Percentiles rank a stretch among this genome's conserved stretches.
Conservation (phyloP, 2,797 vertebrate species). For the Acrocephalus scirpaceus region DNA sequence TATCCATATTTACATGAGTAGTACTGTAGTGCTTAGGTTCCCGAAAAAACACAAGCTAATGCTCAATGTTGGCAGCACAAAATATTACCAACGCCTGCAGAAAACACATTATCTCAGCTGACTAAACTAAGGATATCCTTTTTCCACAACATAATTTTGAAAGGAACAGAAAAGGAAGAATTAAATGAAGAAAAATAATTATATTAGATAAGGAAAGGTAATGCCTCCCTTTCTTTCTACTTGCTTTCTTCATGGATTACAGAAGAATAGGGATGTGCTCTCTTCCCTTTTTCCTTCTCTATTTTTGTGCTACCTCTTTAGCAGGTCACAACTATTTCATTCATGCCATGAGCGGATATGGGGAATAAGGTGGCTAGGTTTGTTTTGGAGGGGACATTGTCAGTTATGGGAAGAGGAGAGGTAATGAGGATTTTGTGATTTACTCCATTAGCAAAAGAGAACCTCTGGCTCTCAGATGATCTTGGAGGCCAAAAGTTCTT, state of each 20-base stretch:
- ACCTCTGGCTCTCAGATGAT: not conserved
- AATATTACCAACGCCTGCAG: not conserved
- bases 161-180: not conserved
- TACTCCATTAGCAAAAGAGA: not conserved
- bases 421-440: not conserved
- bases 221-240: not conserved
- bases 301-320: not conserved
- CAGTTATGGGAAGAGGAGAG: not conserved
- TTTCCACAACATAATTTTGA: not conserved
- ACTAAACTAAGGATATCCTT: not conserved
- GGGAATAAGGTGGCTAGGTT: not conserved
- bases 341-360: not conserved
- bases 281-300: not conserved
- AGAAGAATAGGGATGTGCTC: not conserved
- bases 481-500: not conserved
- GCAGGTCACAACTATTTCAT: not conserved
- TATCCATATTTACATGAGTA: not conserved
- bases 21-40: not conserved
- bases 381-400: not conserved
- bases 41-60: not conserved
- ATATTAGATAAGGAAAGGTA: not conserved
- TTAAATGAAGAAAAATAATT: not conserved
- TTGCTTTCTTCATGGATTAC: not conserved
- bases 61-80: not conserved
- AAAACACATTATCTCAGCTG: not conserved